Evolutionary conservation across 2,113 vertebrate genomes (phyloP).

Genomic region (Electrona antarctica): DNA sequence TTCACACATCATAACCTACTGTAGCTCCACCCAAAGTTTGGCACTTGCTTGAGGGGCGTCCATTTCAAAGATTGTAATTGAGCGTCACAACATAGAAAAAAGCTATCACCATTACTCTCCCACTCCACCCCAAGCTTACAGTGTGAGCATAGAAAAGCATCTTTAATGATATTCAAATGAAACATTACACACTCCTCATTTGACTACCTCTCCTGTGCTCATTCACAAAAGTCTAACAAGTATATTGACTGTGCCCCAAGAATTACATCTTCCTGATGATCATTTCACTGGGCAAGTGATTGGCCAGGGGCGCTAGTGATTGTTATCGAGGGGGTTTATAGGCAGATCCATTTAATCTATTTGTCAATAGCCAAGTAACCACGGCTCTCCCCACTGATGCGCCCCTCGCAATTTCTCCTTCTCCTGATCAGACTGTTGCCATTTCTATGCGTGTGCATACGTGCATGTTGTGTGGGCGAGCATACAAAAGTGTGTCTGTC

Average conservation of each 20-base stretch:
- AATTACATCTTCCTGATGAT: slow-evolving; percentile 61
- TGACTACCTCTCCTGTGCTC: slow-evolving; percentile 18
- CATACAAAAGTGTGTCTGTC: no score
- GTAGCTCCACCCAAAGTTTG: no score
- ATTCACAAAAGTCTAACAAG: slow-evolving; percentile 46
- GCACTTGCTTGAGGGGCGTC: no score
- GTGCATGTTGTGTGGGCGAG: no score
- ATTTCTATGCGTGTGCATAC: slow-evolving; percentile 35
- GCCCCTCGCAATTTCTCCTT: slow-evolving; percentile 26
- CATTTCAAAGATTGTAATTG: no score
- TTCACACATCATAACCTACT: no score
- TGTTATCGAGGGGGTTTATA: slow-evolving; percentile 58
- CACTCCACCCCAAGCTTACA: no score
- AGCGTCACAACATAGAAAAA: no score
- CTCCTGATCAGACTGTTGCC: slow-evolving; percentile 36
- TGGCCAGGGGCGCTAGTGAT: slow-evolving; percentile 49
- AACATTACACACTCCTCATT: no score
- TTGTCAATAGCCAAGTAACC: slow-evolving; percentile 63
- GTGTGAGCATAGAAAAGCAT: no score
- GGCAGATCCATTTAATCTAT: slow-evolving; percentile 66
- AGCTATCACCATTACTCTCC: no score
- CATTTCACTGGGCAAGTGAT: slow-evolving; percentile 49
- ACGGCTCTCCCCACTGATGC: background rate
- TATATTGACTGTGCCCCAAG: slow-evolving; percentile 65
- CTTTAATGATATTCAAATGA: no score